These are phyloP conservation scores for Mythimna lalbum DNA, from an alignment of 2,888 invertebrate species.

Conservation along the genomic window DNA sequence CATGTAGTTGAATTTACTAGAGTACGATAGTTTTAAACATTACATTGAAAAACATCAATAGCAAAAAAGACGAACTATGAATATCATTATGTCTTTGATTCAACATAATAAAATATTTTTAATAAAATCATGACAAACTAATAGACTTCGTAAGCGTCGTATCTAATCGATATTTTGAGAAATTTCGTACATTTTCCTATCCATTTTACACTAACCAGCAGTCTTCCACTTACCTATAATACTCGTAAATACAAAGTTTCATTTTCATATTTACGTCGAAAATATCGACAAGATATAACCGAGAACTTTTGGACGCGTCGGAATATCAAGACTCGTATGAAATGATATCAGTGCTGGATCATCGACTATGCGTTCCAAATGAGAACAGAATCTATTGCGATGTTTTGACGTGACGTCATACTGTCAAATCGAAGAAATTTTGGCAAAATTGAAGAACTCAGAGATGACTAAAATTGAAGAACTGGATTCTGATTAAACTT, in stretches of 20 bases:
- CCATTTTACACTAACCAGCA: constrained; percentile 39
- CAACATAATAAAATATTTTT: constrained; percentile 10
- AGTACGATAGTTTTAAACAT: constrained; percentile 1
- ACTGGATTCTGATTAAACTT: too few relatives aligned
- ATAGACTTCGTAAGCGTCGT: not conserved
- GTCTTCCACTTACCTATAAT: constrained; percentile 41
- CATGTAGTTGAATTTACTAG: constrained; percentile 41
- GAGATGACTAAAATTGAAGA: too few relatives aligned
- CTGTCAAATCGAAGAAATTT: too few relatives aligned
- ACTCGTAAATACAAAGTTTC: constrained; percentile 28
- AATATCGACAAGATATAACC: constrained; percentile 45
- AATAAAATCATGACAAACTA: not conserved
- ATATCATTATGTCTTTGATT: constrained; percentile 1
- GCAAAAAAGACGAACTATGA: constrained; percentile 12
- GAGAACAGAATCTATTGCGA: too few relatives aligned
- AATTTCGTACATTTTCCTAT: constrained; percentile 21
- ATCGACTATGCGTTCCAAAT: too few relatives aligned
- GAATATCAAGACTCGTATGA: not conserved
- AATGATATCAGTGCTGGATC: not conserved
- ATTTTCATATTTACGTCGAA: constrained; percentile 11
- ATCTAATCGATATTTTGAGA: constrained; percentile 48
- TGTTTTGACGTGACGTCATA: too few relatives aligned
- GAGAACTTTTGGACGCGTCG: constrained; percentile 6
- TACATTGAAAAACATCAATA: constrained; percentile 27
- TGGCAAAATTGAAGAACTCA: too few relatives aligned